A percentile compares a stretch with the other conserved stretches of the same genome.
phyloP scores from a whole-genome alignment of 2,113 vertebrate species.

The Ictidomys tridecemlineatus region DNA sequence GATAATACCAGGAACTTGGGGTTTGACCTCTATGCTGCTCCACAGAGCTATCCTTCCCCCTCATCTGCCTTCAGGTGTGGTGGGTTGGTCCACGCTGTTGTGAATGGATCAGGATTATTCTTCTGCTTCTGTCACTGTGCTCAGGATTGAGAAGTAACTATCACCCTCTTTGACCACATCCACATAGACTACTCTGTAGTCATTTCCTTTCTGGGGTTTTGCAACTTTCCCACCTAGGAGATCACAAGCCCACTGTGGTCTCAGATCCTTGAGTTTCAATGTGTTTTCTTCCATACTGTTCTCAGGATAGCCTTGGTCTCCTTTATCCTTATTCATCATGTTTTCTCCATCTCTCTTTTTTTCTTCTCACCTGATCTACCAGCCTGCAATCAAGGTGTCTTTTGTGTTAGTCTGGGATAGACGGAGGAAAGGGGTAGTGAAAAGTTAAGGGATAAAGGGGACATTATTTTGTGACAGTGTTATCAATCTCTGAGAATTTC shows the following conservation, averaged over 20 bases:
- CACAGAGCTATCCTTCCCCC: neutral
- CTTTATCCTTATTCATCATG: neutral
- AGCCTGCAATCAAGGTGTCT: neutral
- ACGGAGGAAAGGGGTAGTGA: neutral
- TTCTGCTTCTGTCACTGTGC: neutral
- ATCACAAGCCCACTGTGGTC: neutral
- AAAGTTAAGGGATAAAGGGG: neutral
- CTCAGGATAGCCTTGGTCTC: neutral
- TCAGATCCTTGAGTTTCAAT: neutral
- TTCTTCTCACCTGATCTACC: neutral
- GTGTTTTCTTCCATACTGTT: neutral
- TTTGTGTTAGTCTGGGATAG: neutral
- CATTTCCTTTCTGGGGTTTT: neutral
- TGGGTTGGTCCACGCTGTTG: neutral
- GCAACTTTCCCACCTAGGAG: neutral
- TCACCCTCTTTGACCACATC: neutral
- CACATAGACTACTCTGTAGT: too few relatives aligned
- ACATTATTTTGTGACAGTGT: neutral
- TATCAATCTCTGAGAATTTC: neutral
- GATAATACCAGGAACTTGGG: neutral
- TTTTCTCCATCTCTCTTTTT: neutral
- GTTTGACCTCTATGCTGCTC: neutral
- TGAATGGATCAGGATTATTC: neutral
- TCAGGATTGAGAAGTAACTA: neutral
- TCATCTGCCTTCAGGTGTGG: neutral